Evolutionary conservation across 2,797 vertebrate species (phyloP).

Genomic region (Phrynocephalus forsythii): DNA sequence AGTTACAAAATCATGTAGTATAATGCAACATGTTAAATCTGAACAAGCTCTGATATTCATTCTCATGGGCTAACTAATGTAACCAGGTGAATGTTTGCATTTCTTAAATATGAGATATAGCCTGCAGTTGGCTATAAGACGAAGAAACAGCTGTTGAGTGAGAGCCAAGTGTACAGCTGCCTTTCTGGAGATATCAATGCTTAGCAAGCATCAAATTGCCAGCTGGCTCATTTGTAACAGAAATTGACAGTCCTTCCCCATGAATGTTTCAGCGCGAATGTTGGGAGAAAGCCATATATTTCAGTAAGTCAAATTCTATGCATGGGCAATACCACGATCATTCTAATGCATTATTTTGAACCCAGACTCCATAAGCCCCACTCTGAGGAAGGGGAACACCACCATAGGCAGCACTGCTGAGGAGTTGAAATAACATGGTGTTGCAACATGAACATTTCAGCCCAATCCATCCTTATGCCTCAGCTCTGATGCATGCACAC

Average conservation of each 20-base stretch:
- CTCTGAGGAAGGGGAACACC: background rate
- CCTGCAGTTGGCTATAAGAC: background rate
- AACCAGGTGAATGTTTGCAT: background rate
- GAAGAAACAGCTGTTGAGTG: slow-evolving; percentile 25
- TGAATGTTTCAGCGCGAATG: background rate
- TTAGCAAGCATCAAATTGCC: slow-evolving; percentile 16
- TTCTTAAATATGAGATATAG: slow-evolving; percentile 5
- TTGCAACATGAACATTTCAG: background rate
- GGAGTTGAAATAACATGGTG: background rate
- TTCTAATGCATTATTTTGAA: background rate
- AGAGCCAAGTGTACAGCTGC: slow-evolving; percentile 3
- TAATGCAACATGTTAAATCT: background rate
- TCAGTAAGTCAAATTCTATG: background rate
- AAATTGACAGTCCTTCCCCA: background rate
- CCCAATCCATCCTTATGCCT: background rate
- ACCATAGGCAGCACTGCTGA: background rate
- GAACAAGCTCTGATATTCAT: slow-evolving; percentile 7
- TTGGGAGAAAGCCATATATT: background rate
- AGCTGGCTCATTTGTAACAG: slow-evolving; percentile 25
- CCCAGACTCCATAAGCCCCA: background rate
- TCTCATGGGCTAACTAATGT: slow-evolving; percentile 2
- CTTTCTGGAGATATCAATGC: slow-evolving; percentile 11
- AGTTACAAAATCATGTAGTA: background rate
- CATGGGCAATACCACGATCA: background rate
- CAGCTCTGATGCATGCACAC: no score